Conservation (phyloP, 2,888 invertebrate genomes). For the Pollenia griseotomentosa region DNA sequence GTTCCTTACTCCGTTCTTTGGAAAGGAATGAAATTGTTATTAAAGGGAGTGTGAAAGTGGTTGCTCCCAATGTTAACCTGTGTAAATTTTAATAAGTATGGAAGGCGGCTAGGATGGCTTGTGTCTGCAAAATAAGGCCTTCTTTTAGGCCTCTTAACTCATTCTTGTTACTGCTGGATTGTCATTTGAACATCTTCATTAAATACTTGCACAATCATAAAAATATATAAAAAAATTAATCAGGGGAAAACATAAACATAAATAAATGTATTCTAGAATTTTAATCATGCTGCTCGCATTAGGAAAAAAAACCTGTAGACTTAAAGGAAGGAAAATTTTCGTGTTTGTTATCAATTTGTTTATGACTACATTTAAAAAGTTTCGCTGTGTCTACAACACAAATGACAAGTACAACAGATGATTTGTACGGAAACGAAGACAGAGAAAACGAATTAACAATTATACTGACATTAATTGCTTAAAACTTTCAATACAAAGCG, state of each 20-base stretch:
- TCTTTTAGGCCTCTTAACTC: background rate
- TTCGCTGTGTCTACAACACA: background rate
- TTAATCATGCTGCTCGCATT: no score
- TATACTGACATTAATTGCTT: background rate
- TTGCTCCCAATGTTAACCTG: no score
- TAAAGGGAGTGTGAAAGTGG: no score
- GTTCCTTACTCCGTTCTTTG: no score
- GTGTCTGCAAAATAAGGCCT: no score
- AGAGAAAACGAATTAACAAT: background rate
- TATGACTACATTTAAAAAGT: background rate
- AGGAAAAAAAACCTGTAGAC: no score
- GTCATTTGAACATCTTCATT: background rate
- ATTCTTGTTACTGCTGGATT: background rate
- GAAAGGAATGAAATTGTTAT: no score
- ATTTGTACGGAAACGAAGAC: background rate
- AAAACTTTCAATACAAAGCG: no score
- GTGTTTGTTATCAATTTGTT: background rate
- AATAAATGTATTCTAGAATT: background rate
- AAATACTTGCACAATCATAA: background rate
- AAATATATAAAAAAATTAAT: background rate
- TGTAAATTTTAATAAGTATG: no score
- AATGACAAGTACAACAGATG: conserved; percentile 3
- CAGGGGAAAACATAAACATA: background rate
- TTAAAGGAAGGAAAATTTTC: no score
- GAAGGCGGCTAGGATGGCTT: no score